Base-by-base conservation (phyloP, 2,797 vertebrate genomes). In the Spinus pinus region DNA sequence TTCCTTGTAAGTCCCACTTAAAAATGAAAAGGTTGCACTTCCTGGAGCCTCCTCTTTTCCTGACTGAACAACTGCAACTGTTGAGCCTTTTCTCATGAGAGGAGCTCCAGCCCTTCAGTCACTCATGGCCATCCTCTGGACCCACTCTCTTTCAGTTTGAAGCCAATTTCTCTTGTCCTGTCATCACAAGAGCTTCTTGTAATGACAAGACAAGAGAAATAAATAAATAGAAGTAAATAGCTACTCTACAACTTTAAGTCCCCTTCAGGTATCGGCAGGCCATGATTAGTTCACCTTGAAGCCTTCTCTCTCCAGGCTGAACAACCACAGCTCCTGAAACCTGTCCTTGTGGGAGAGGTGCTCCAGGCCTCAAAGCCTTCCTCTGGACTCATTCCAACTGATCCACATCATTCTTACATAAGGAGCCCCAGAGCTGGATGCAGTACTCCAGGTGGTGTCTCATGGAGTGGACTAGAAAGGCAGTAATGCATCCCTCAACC, bases 261-360 rank as follows among this genome's bases (percentile, higher is more conserved):
- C 17, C 11, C 21, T 60, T 22, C 30, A 31, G 25, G 14, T 60
- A 46, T 25, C 1, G 0, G 24, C 1, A 14, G 9, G 21, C 16
- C 4, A 10, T 12, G 51, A 27, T 39, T 22, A 39, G 12, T 12
- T 60, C 25, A 73, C 8, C 18, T 31, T 21, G 27, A 7, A 47
- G 53, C 33, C 17, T 53, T 46, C 8, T 41, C 21, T 53, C 33
- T 46, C 25, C 46, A 33, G 9, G 39, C 30, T 60, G 12, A 73
- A 60, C 25, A 66, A 53, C 12, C 0, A 1, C 25, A 73, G 46
- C 53, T 81, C 25, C 31, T 27, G 53, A 64, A 73, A 51, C 25
- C 28, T 27, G 21, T 41, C 10, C 33, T 53, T 31, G 4, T 16
- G 33, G 21, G 21, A 53, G 6, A 33, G 8, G 9, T 23, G 33